These are phyloP conservation scores for Leptura quadrifasciata DNA, from an alignment of 2,888 invertebrate genomes.

Conservation along the genomic window DNA sequence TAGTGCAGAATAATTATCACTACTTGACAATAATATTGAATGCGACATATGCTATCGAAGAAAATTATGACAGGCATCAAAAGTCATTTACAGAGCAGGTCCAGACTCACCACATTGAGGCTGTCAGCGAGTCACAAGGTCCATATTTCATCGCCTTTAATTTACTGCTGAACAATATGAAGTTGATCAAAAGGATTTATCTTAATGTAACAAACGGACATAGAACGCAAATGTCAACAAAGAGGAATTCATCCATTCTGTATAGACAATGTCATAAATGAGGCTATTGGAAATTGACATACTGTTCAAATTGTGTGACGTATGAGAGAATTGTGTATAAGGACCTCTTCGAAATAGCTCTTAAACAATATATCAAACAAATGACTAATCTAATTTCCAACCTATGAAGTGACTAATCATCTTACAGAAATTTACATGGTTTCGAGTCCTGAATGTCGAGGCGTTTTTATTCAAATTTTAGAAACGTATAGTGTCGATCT, in stretches of 20 bases:
- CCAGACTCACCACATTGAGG: too few relatives aligned
- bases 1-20: too few relatives aligned
- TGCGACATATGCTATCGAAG: too few relatives aligned
- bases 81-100: too few relatives aligned
- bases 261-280: constrained; percentile 98
- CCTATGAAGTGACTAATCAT: too few relatives aligned
- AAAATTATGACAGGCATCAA: too few relatives aligned
- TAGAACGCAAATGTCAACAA: constrained; percentile 90
- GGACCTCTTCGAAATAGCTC: constrained; percentile 93
- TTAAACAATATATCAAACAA: constrained; percentile 96
- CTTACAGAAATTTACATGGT: constrained; percentile 94
- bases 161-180: constrained; percentile 98
- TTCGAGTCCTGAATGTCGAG: constrained; percentile 93
- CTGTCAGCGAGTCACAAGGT: constrained; percentile 77
- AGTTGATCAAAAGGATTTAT: constrained; percentile 96
- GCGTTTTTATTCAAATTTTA: constrained; percentile 89
- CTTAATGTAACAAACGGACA: constrained; percentile 92
- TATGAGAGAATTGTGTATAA: constrained; percentile 92
- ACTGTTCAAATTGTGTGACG: constrained; percentile 92
- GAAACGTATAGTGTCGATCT: constrained; percentile 95
- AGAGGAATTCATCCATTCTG: constrained; percentile 97
- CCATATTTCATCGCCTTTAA: constrained; percentile 99
- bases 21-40: too few relatives aligned
- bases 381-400: too few relatives aligned
- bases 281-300: constrained; percentile 98